These are phyloP conservation scores for Parazoanthus darwini DNA, from an alignment of 92 coral and sea anemone genomes.

Conservation along the genomic window DNA sequence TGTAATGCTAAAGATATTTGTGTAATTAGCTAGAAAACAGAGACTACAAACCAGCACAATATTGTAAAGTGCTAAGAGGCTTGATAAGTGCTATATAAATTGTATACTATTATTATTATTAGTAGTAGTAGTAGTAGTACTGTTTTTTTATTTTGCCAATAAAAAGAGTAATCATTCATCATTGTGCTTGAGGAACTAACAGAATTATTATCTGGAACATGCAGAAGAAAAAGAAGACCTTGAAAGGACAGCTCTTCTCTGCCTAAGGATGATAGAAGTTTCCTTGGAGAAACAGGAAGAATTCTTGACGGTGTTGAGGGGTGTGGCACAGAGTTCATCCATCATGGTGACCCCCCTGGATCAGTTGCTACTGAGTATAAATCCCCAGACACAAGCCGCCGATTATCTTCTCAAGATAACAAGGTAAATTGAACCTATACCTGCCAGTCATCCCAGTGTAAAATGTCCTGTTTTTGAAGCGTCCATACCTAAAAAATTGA, in stretches of 20 bases:
- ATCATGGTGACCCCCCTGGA: slow-evolving; percentile 84
- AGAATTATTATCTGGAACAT: not conserved
- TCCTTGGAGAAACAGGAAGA: slow-evolving; percentile 88
- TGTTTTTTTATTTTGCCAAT: too few relatives aligned
- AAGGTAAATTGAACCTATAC: slow-evolving; percentile 47
- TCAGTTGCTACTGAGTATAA: slow-evolving; percentile 79
- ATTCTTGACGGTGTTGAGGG: slow-evolving; percentile 77
- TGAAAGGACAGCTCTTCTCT: slow-evolving; percentile 81
- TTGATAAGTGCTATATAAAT: too few relatives aligned
- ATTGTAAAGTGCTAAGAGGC: too few relatives aligned
- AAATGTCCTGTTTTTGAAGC: not conserved
- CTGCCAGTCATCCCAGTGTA: not conserved
- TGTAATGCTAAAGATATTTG: too few relatives aligned
- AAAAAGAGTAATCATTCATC: not conserved
- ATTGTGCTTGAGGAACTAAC: not conserved
- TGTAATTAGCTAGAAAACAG: too few relatives aligned
- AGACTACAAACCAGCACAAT: too few relatives aligned
- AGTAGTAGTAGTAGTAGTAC: too few relatives aligned
- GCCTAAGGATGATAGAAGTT: slow-evolving; percentile 84
- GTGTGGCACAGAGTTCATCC: slow-evolving; percentile 71
- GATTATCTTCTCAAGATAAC: slow-evolving; percentile 89
- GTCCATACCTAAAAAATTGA: not conserved
- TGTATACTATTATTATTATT: too few relatives aligned
- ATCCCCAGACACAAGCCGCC: slow-evolving; percentile 74
- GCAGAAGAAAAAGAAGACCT: slow-evolving; percentile 83